Percentiles rank a stretch among this genome's conserved stretches.
phyloP scores from a whole-genome alignment of 2,797 vertebrate species.

The Tiaroga cobitis region DNA sequence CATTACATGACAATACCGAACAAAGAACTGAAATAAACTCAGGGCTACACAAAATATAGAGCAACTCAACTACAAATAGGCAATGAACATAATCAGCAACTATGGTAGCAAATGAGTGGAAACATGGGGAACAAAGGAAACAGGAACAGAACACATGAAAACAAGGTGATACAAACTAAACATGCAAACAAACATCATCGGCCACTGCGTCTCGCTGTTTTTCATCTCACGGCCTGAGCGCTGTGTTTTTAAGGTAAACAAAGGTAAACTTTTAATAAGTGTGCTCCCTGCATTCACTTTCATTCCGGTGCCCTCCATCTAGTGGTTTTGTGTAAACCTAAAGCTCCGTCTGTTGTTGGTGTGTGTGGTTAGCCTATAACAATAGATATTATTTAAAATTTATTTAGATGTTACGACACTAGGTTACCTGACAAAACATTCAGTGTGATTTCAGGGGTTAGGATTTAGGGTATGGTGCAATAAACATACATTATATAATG shows the following conservation, averaged over 20 bases:
- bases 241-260: too few relatives aligned
- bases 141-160: not conserved
- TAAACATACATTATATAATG: not conserved
- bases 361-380: not conserved
- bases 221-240: not conserved
- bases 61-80: not conserved
- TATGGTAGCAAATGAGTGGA: not conserved
- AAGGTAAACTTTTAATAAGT: not conserved
- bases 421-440: not conserved
- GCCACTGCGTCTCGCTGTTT: not conserved
- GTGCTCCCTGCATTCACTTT: not conserved
- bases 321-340: not conserved
- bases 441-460: not conserved
- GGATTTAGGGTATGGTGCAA: not conserved
- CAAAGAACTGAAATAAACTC: not conserved
- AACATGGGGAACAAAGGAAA: not conserved
- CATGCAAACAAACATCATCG: not conserved
- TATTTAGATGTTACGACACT: not conserved
- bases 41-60: not conserved
- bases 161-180: not conserved
- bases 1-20: not conserved
- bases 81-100: not conserved
- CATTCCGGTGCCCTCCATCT: not conserved
- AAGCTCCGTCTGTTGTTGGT: not conserved
- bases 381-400: not conserved